A percentile compares a stretch with the other conserved stretches of the same genome.
Conservation (phyloP, 2,888 invertebrate species). For the Eugnorisma glareosa region DNA sequence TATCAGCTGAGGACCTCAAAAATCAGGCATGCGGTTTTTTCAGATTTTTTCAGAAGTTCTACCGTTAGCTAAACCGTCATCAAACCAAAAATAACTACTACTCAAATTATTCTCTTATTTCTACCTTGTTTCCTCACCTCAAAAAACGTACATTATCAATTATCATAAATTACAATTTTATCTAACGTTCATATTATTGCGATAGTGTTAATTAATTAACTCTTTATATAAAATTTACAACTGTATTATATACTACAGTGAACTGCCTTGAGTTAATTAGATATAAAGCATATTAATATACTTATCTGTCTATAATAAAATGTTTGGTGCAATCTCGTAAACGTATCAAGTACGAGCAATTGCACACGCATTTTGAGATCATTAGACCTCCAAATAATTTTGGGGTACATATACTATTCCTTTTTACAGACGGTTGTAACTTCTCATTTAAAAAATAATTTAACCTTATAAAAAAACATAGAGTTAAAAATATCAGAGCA, state of each 20-base stretch:
- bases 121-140: slow-evolving; percentile 12
- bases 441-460: not conserved
- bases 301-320: slow-evolving; percentile 5
- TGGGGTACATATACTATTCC: not conserved
- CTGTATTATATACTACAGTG: slow-evolving; percentile 18
- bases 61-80: slow-evolving; percentile 1
- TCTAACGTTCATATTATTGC: slow-evolving; percentile 25
- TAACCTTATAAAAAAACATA: not conserved
- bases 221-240: slow-evolving; percentile 28
- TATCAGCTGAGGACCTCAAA: not conserved
- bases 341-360: not conserved
- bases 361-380: not conserved
- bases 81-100: not conserved
- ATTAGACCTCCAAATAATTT: not conserved
- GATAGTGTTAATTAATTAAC: slow-evolving; percentile 49
- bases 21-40: not conserved
- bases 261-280: slow-evolving; percentile 58
- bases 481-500: not conserved
- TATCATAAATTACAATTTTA: slow-evolving; percentile 30
- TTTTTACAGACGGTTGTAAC: not conserved
- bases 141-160: slow-evolving; percentile 35
- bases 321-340: slow-evolving; percentile 16
- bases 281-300: slow-evolving; percentile 8
- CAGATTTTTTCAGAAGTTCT: not conserved
- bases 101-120: slow-evolving; percentile 4